Base-by-base conservation (phyloP, 1,140 invertebrate species). In the Drosophila athabasca region DNA sequence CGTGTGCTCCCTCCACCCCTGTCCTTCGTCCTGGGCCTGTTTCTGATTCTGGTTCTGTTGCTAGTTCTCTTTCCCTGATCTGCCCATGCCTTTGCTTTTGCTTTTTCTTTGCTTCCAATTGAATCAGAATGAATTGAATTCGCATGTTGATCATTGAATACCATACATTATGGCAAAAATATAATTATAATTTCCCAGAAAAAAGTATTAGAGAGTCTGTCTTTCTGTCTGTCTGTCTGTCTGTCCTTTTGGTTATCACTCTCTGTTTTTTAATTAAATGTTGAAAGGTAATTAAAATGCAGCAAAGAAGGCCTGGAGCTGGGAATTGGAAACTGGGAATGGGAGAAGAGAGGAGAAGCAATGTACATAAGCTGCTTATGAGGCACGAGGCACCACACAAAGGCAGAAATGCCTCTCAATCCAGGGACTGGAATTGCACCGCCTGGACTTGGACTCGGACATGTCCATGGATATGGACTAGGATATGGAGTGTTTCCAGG, bases 41-140 rank as follows among this genome's bases (percentile, higher is more conserved):
- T 65, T 8, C 46, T 44, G 15, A 9, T 43, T 22, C 13, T 6
- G 6, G 2, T 3, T 50, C 15, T 6, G 3, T 19, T 19, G 17
- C 17, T 19, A 19, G 2, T 39, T 24, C 24, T 24, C 24, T 24
- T 24, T 24, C 5, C 24, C 24, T 26, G 29, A 53, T 35, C 26
- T 22, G 45, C 35, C 3, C 44, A 31, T 76, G 49, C 31, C 3
- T 3, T 31, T 22, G 24, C 31, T 49, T 24, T 44, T 62, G 71
- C 69, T 67, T 22, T 67, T 53, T 39, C 54, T 60, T 51, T 68
- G 65, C 73, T 65, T 69, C 49, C 73, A 67, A 85, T 85, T 85
- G 68, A 85, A 85, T 85, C 62, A 81, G 75, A 85, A 87, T 70
- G 77, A 85, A 85, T 85, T 77, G 64, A 85, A 77, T 87, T 85